Evolutionary conservation across 2,113 vertebrate genomes (phyloP).

Genomic region (Arothron firmamentum): DNA sequence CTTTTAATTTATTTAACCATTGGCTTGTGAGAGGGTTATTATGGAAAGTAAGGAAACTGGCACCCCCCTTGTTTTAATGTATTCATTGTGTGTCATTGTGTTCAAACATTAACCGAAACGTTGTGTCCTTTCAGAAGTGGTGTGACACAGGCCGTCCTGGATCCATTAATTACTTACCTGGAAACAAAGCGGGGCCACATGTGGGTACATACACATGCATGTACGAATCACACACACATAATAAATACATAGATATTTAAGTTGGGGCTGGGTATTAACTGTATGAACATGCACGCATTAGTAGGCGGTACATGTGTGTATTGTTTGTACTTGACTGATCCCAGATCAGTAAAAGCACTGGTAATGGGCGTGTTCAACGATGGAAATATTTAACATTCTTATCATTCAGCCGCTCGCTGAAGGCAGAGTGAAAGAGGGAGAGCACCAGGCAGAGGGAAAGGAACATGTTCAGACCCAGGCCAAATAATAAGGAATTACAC

Average conservation of each 20-base stretch:
- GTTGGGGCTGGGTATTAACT: constrained; percentile 1
- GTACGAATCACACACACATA: neutral
- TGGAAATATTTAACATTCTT: constrained; percentile 73
- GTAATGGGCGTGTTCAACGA: constrained; percentile 55
- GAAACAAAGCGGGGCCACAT: constrained; percentile 43
- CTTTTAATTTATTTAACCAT: constrained; percentile 37
- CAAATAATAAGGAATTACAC: constrained; percentile 62
- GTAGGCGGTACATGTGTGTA: constrained; percentile 6
- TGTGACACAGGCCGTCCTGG: constrained; percentile 18
- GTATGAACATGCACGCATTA: neutral
- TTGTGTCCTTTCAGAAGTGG: constrained; percentile 48
- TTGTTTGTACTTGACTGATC: constrained; percentile 14
- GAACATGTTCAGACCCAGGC: constrained; percentile 71
- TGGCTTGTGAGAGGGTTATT: constrained; percentile 22
- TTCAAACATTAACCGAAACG: constrained; percentile 70
- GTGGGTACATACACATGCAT: constrained; percentile 24
- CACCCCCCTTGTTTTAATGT: constrained; percentile 43
- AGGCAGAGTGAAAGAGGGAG: constrained; percentile 48
- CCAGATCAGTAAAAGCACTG: constrained; percentile 32
- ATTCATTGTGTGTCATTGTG: constrained; percentile 61
- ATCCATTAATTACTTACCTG: constrained; percentile 56
- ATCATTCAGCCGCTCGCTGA: constrained; percentile 65
- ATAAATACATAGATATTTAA: neutral
- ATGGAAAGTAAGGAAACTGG: constrained; percentile 43
- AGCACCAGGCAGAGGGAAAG: constrained; percentile 50